Conservation (phyloP, 2,888 invertebrate genomes). For the Erpobdella octoculata region DNA sequence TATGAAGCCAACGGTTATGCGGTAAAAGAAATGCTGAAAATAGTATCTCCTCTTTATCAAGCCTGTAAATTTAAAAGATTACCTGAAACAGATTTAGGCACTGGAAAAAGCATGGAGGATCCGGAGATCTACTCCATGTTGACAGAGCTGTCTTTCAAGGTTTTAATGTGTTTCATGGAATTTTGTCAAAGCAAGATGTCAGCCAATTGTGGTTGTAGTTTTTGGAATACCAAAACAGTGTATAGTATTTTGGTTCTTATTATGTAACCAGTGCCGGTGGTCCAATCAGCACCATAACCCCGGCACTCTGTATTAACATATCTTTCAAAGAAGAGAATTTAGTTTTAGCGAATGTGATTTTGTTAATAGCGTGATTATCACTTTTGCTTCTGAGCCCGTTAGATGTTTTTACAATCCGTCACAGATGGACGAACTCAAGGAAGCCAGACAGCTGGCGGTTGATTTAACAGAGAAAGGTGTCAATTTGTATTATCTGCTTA, state of each 20-base stretch:
- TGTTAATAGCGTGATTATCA: too few relatives aligned
- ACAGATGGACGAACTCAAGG: slow-evolving; percentile 72
- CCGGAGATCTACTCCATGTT: not conserved
- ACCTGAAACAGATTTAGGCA: not conserved
- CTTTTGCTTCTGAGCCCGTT: too few relatives aligned
- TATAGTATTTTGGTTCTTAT: too few relatives aligned
- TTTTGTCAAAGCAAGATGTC: too few relatives aligned
- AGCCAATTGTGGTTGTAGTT: too few relatives aligned
- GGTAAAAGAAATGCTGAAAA: slow-evolving; percentile 85
- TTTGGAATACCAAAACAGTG: too few relatives aligned
- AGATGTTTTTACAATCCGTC: not conserved
- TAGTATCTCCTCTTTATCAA: slow-evolving; percentile 72
- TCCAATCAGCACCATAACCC: too few relatives aligned
- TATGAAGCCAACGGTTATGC: slow-evolving; percentile 94
- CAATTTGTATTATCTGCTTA: slow-evolving; percentile 76
- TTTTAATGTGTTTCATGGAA: not conserved
- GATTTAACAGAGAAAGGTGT: slow-evolving; percentile 87
- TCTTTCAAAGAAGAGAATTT: not conserved
- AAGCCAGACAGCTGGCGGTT: slow-evolving; percentile 75
- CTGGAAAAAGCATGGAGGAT: not conserved
- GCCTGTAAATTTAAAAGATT: slow-evolving; percentile 54
- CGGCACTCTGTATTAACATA: too few relatives aligned
- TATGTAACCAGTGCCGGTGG: too few relatives aligned
- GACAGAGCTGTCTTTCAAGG: not conserved
- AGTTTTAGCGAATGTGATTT: too few relatives aligned